phyloP scores from a whole-genome alignment of 2,797 vertebrate genomes.

The Lateolabrax maculatus region DNA sequence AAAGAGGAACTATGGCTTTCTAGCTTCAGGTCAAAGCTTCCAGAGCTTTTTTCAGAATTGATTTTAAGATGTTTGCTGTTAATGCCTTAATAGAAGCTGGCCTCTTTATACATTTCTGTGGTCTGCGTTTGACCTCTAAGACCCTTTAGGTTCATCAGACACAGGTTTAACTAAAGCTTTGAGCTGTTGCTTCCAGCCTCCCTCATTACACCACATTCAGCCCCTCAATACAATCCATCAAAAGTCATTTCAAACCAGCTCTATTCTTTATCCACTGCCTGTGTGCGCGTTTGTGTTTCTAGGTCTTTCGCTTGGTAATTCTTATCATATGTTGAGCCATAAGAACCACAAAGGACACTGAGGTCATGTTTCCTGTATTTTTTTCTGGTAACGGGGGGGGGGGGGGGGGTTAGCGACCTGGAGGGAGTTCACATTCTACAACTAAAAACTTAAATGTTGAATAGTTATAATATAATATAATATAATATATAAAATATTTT shows the following conservation, averaged over 20 bases:
- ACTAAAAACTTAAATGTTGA: neutral
- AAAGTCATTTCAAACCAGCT: slow-evolving; percentile 4
- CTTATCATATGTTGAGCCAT: neutral
- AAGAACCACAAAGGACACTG: neutral
- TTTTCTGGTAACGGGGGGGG: neutral
- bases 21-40: neutral
- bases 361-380: neutral
- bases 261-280: neutral
- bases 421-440: neutral
- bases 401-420: neutral
- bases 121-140: slow-evolving; percentile 36
- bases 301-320: neutral
- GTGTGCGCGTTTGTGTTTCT: neutral
- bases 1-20: slow-evolving; percentile 41
- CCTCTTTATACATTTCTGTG: neutral
- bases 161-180: slow-evolving; percentile 38
- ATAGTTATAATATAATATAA: too few species aligned
- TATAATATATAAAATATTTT: too few species aligned
- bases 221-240: slow-evolving; percentile 43
- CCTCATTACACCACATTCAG: slow-evolving; percentile 45
- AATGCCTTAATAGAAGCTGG: neutral
- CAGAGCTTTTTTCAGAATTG: neutral
- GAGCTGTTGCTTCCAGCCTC: slow-evolving; percentile 34
- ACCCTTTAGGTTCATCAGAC: slow-evolving; percentile 42
- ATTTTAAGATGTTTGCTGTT: neutral